A percentile compares a stretch with the other conserved stretches of the same genome.
These are phyloP conservation scores for Valencia hispanica DNA, from an alignment of 2,797 vertebrate species.

Conservation along the genomic window DNA sequence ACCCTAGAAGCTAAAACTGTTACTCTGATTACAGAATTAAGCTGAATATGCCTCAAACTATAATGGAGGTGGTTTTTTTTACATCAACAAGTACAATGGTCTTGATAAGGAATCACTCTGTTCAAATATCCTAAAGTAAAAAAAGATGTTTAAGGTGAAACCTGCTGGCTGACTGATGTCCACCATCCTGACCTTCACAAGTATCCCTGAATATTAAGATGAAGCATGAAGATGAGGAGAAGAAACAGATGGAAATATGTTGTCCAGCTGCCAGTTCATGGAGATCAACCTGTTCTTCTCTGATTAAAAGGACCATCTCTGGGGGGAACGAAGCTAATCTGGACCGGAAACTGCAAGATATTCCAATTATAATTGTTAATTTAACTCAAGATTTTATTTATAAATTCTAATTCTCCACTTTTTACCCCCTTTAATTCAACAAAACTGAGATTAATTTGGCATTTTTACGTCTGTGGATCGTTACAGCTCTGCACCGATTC, in stretches of 20 bases:
- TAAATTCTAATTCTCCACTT: no score
- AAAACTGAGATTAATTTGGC: no score
- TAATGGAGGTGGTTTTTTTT: neutral
- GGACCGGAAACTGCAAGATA: constrained; percentile 8
- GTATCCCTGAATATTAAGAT: constrained; percentile 36
- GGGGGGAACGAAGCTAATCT: constrained; percentile 43
- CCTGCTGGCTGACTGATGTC: no score
- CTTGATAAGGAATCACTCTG: neutral
- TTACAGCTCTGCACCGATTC: no score
- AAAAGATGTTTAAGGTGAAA: constrained; percentile 14
- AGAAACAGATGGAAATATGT: constrained; percentile 60
- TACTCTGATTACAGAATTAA: neutral
- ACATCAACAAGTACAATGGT: neutral
- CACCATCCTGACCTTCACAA: constrained; percentile 66
- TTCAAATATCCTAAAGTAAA: constrained; percentile 12
- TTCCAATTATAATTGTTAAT: neutral
- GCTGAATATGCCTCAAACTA: neutral
- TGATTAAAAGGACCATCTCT: constrained; percentile 61
- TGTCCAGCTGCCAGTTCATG: constrained; percentile 54
- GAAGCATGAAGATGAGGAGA: constrained; percentile 27
- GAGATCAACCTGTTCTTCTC: constrained; percentile 69
- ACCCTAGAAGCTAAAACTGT: neutral
- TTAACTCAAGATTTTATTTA: no score
- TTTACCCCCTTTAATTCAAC: no score
- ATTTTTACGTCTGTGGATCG: no score